phyloP scores from a whole-genome alignment of 1,140 invertebrate genomes.

The Pantala flavescens region DNA sequence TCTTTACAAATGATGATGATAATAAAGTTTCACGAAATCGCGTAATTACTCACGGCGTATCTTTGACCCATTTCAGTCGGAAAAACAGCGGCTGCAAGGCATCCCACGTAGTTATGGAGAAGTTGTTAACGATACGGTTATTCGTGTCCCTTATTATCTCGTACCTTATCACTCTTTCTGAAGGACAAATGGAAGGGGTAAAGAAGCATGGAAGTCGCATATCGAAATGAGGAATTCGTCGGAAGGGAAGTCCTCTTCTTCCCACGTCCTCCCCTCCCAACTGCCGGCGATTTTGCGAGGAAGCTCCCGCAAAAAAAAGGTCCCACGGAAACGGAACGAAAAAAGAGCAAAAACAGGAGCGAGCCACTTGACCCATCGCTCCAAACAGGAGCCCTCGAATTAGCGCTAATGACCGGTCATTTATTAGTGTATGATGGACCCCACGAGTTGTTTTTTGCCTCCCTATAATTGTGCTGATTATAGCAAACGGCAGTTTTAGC shows the following conservation, averaged over 20 bases:
- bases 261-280: neutral
- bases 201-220: no score
- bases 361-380: neutral
- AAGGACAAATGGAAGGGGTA: no score
- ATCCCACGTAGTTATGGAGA: no score
- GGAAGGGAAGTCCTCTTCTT: neutral
- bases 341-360: neutral
- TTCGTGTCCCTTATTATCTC: no score
- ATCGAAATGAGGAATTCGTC: no score
- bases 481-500: neutral
- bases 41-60: no score
- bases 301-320: neutral
- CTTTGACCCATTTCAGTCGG: no score
- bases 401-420: neutral
- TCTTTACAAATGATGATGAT: no score
- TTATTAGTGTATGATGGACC: neutral
- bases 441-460: neutral
- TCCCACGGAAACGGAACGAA: neutral
- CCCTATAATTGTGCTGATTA: conserved; percentile 1
- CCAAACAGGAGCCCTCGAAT: neutral
- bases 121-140: no score
- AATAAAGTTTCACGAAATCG: no score
- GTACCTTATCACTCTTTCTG: no score
- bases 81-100: no score
- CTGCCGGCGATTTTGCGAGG: neutral